Conservation (phyloP, 2,113 vertebrate species). For the Ptilorrhoa leucosticta region DNA sequence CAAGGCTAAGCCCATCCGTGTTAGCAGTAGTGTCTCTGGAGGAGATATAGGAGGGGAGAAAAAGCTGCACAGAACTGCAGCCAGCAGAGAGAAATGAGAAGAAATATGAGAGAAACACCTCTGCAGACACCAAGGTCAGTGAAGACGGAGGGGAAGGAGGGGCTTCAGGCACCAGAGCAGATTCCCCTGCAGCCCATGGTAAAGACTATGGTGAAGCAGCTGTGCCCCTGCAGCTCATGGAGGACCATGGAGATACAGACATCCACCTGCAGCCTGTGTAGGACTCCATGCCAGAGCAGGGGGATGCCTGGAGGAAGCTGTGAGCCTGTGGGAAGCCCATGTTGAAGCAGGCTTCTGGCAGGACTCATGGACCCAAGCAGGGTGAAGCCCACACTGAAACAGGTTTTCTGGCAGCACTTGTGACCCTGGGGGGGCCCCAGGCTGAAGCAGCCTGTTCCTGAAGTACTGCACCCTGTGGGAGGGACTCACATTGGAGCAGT, state of each 20-base stretch:
- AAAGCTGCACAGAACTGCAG: not conserved
- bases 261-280: not conserved
- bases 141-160: not conserved
- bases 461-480: not conserved
- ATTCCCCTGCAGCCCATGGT: not conserved
- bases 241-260: not conserved
- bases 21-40: too few relatives aligned
- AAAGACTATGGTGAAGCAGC: not conserved
- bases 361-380: not conserved
- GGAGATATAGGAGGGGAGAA: not conserved
- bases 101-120: not conserved
- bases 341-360: not conserved
- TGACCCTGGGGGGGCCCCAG: not conserved
- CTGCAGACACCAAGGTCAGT: not conserved
- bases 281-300: not conserved
- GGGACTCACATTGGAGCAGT: not conserved
- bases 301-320: not conserved
- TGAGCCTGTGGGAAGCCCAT: not conserved
- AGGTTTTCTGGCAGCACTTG: not conserved
- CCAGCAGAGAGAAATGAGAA: not conserved
- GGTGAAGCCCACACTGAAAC: not conserved
- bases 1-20: not conserved
- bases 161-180: not conserved
- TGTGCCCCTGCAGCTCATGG: not conserved
- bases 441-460: not conserved